phyloP scores from a whole-genome alignment of 2,797 vertebrate genomes.

The Fundulus diaphanus region DNA sequence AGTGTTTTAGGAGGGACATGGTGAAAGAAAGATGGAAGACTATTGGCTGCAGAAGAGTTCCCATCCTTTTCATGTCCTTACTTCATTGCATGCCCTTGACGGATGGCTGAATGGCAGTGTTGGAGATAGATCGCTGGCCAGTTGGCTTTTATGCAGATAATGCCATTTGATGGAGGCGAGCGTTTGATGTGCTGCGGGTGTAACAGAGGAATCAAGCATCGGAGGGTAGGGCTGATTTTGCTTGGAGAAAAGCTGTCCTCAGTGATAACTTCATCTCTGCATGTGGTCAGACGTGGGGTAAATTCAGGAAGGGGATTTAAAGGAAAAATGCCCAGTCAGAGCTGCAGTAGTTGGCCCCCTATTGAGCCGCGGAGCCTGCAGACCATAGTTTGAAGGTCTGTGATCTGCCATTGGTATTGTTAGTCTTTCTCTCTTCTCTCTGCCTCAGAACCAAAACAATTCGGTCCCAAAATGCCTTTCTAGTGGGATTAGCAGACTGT shows the following conservation, averaged over 20 bases:
- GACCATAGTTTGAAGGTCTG: slow-evolving; percentile 91
- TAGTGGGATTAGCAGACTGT: slow-evolving; percentile 89
- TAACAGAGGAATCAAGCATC: slow-evolving; percentile 71
- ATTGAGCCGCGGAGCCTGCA: slow-evolving; percentile 88
- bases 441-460: slow-evolving; percentile 81
- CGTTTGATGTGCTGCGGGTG: slow-evolving; percentile 93
- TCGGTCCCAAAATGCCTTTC: slow-evolving; percentile 89
- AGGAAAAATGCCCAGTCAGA: slow-evolving; percentile 87
- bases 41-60: slow-evolving; percentile 40
- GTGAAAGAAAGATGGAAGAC: slow-evolving; percentile 20
- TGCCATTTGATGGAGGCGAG: slow-evolving; percentile 94
- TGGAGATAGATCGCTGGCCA: slow-evolving; percentile 93
- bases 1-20: slow-evolving; percentile 38
- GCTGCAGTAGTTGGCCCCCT: slow-evolving; percentile 88
- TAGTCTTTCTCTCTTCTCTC: slow-evolving; percentile 88
- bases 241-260: slow-evolving; percentile 96
- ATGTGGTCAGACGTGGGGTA: slow-evolving; percentile 92
- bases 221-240: slow-evolving; percentile 88
- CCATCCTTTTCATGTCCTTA: slow-evolving; percentile 50
- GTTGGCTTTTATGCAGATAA: slow-evolving; percentile 99
- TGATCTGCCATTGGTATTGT: slow-evolving; percentile 96
- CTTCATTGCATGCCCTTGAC: slow-evolving; percentile 87
- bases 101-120: slow-evolving; percentile 88
- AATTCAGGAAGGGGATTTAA: slow-evolving; percentile 94
- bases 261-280: slow-evolving; percentile 99